Percentiles rank a stretch among this genome's conserved stretches.
phyloP scores from a whole-genome alignment of 2,888 invertebrate genomes.

The Drosophila imparisetae region DNA sequence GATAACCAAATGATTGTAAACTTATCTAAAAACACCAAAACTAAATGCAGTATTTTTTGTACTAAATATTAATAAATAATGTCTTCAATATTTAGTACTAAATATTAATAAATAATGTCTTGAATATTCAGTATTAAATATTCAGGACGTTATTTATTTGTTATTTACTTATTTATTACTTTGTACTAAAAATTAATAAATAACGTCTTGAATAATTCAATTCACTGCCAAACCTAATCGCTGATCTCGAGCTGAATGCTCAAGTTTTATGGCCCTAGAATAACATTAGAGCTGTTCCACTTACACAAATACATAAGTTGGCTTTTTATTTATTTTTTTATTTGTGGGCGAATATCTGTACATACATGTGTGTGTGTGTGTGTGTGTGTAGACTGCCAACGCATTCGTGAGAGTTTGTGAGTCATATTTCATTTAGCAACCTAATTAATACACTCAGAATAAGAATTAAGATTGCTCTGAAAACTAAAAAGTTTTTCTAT shows the following conservation, averaged over 20 bases:
- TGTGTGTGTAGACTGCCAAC: slow-evolving; percentile 34
- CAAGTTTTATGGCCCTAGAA: slow-evolving; percentile 65
- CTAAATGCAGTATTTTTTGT: slow-evolving; percentile 18
- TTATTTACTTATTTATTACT: background rate
- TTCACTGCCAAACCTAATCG: slow-evolving; percentile 29
- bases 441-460: slow-evolving; percentile 26
- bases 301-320: slow-evolving; percentile 54
- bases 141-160: no score
- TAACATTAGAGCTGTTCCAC: slow-evolving; percentile 65
- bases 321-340: background rate
- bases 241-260: slow-evolving; percentile 29
- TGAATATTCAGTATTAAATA: slow-evolving; percentile 23
- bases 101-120: slow-evolving; percentile 14
- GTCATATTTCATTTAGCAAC: slow-evolving; percentile 31
- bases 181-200: slow-evolving; percentile 16
- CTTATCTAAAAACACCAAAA: slow-evolving; percentile 23
- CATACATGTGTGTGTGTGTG: background rate
- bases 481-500: background rate
- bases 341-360: slow-evolving; percentile 18
- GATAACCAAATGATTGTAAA: slow-evolving; percentile 29
- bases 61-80: slow-evolving; percentile 13
- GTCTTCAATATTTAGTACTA: slow-evolving; percentile 55
- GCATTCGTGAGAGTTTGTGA: slow-evolving; percentile 43
- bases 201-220: slow-evolving; percentile 62
- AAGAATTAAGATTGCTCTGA: background rate